phyloP scores from a whole-genome alignment of 2,113 vertebrate species.

The Leucopternis melanops region DNA sequence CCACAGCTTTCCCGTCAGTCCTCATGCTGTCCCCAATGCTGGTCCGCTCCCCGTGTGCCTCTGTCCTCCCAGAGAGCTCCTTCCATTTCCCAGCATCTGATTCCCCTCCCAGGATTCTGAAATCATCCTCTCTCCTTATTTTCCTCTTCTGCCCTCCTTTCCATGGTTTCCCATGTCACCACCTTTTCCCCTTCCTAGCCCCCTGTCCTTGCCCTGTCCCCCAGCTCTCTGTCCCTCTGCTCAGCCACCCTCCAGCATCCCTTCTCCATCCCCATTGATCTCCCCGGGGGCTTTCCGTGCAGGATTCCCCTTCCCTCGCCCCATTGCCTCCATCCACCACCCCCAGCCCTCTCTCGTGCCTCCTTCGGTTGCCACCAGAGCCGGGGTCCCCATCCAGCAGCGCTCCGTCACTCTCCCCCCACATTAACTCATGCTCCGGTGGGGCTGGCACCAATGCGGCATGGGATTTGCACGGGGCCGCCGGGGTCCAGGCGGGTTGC shows the following conservation, averaged over 20 bases:
- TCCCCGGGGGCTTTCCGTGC: background rate
- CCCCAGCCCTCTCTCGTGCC: background rate
- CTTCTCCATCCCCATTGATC: background rate
- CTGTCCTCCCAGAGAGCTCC: fast-evolving
- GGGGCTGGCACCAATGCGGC: background rate
- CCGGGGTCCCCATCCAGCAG: background rate
- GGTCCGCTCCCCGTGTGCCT: background rate
- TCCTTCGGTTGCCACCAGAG: background rate
- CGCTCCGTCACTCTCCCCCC: background rate
- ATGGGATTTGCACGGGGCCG: fast-evolving
- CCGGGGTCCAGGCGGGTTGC: fast-evolving
- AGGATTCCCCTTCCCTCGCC: background rate
- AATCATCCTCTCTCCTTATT: background rate
- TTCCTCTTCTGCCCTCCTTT: background rate
- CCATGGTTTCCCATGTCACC: background rate
- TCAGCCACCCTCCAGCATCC: background rate
- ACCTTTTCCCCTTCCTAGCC: background rate
- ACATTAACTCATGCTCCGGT: background rate
- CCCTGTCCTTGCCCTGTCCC: fast-evolving
- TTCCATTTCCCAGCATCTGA: background rate
- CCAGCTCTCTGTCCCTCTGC: background rate
- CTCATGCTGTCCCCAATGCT: background rate
- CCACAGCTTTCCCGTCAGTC: background rate
- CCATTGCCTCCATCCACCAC: background rate
- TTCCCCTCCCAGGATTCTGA: background rate